These are phyloP conservation scores for Lamellibrachia columna DNA, from an alignment of 2,888 invertebrate genomes.

Conservation along the genomic window DNA sequence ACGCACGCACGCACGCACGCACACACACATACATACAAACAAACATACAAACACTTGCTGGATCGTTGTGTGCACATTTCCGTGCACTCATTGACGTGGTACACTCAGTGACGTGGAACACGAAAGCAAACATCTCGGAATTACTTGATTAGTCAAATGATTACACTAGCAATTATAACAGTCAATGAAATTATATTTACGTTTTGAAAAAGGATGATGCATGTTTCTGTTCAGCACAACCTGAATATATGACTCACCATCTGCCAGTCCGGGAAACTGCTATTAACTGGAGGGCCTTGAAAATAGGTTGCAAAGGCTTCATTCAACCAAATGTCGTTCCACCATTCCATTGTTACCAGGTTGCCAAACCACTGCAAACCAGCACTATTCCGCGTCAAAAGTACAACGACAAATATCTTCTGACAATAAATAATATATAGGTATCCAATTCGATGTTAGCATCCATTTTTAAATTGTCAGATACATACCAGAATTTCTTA, in stretches of 20 bases:
- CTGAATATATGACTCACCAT: slow-evolving; percentile 42
- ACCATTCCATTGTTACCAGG: slow-evolving; percentile 23
- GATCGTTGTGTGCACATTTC: too few species aligned
- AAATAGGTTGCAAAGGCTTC: slow-evolving; percentile 12
- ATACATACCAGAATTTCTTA: background rate
- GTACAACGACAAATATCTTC: slow-evolving; percentile 39
- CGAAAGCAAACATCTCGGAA: background rate
- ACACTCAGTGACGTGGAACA: background rate
- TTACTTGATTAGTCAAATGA: background rate
- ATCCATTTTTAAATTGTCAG: background rate
- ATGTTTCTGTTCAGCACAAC: background rate
- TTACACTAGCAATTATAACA: background rate
- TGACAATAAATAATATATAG: background rate
- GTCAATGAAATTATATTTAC: background rate
- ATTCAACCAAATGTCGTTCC: background rate
- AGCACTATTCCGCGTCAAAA: background rate
- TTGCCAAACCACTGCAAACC: slow-evolving; percentile 45
- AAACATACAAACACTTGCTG: background rate
- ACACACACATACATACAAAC: too few species aligned
- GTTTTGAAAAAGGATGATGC: background rate
- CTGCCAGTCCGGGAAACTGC: slow-evolving; percentile 39
- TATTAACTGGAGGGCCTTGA: background rate
- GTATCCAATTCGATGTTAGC: background rate
- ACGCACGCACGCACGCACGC: too few species aligned
- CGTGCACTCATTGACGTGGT: background rate